Evolutionary conservation across 2,888 invertebrate species (phyloP).

Genomic region (Hyles lineata): DNA sequence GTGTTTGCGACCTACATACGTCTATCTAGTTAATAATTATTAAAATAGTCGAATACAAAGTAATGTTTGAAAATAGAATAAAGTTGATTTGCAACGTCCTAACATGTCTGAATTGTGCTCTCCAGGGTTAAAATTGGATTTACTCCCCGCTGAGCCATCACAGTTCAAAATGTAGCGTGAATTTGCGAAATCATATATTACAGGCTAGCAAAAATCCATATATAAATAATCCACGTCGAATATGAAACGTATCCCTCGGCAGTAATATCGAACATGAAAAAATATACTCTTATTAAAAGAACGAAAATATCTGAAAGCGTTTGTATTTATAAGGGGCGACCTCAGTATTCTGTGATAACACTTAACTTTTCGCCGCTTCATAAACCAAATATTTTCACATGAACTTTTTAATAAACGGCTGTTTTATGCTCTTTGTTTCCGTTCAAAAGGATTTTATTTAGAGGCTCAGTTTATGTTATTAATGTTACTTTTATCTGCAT

Average conservation of each 20-base stretch:
- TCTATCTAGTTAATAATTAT: not conserved
- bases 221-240: not conserved
- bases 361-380: constrained; percentile 25
- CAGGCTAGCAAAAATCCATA: not conserved
- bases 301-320: constrained; percentile 12
- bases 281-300: not conserved
- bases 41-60: not conserved
- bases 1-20: constrained; percentile 7
- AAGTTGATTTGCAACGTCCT: not conserved
- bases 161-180: constrained; percentile 1
- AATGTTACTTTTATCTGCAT: not conserved
- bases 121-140: not conserved
- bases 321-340: constrained; percentile 23
- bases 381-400: constrained; percentile 18
- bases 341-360: constrained; percentile 32
- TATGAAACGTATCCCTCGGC: not conserved
- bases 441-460: not conserved
- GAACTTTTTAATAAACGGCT: not conserved
- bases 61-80: not conserved
- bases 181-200: not conserved
- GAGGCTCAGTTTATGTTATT: not conserved
- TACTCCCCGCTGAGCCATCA: not conserved
- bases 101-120: not conserved
- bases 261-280: constrained; percentile 1
- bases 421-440: not conserved